Percentiles rank a stretch among this genome's conserved stretches.
These are phyloP conservation scores for Punctoribates punctum DNA, from an alignment of 2,888 invertebrate genomes.

Conservation along the genomic window DNA sequence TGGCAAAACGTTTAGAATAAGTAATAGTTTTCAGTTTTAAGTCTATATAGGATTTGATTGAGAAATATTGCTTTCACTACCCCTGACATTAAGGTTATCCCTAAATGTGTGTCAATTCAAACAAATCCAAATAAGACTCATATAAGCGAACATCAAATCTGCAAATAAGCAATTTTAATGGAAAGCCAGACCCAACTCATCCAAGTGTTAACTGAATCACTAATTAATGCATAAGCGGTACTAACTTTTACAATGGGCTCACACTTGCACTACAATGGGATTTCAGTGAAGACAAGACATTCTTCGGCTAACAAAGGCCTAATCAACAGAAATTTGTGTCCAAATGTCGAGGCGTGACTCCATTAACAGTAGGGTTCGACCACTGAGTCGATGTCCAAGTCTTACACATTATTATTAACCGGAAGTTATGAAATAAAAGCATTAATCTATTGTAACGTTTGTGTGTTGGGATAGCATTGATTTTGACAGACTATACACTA, in stretches of 20 bases:
- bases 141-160: neutral
- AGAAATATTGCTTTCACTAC: constrained; percentile 9
- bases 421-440: constrained; percentile 30
- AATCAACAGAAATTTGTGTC: neutral
- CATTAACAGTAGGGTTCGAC: neutral
- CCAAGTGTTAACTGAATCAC: neutral
- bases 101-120: neutral
- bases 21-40: neutral
- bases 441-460: neutral
- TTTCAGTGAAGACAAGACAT: neutral
- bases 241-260: neutral
- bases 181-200: neutral
- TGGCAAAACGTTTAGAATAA: neutral
- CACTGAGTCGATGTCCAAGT: neutral
- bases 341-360: constrained; percentile 10
- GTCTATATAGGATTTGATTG: neutral
- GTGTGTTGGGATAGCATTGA: neutral
- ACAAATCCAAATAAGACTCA: neutral
- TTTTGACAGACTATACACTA: neutral
- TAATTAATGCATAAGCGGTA: constrained; percentile 11
- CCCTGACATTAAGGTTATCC: constrained; percentile 14
- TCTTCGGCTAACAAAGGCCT: neutral
- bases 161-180: constrained; percentile 21
- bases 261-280: neutral
- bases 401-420: neutral